phyloP scores from a whole-genome alignment of 1,140 invertebrate genomes.

The Oppia nitens region DNA sequence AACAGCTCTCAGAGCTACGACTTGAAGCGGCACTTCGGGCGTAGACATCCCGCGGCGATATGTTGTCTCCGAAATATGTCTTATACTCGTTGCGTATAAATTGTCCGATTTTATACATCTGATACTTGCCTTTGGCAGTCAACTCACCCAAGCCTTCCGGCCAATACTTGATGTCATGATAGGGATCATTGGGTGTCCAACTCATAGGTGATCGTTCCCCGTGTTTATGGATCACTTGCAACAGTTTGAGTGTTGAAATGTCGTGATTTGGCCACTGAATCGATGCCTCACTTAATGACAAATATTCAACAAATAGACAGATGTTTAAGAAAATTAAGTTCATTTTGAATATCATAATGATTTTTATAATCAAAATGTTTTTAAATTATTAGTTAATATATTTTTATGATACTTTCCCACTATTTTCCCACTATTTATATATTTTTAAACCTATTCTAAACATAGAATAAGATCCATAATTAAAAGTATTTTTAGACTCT shows the following conservation, averaged over 20 bases:
- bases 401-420: no score
- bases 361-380: no score
- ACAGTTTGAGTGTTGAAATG: conserved; percentile 2
- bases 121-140: conserved; percentile 44
- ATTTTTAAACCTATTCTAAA: no score
- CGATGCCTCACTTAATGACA: no score
- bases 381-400: no score
- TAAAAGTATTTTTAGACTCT: no score
- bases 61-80: conserved; percentile 40
- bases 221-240: conserved; percentile 12
- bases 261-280: not conserved
- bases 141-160: conserved; percentile 54
- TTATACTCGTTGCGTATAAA: conserved; percentile 46
- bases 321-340: no score
- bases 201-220: conserved; percentile 54
- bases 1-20: conserved; percentile 67
- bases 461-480: no score
- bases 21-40: conserved; percentile 60
- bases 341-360: no score
- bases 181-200: conserved; percentile 48
- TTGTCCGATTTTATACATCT: conserved; percentile 33
- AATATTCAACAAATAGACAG: no score
- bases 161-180: conserved; percentile 40
- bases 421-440: no score
- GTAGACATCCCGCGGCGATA: conserved; percentile 39